Evolutionary conservation across 2,797 vertebrate genomes (phyloP).

Genomic region (Allobates femoralis): DNA sequence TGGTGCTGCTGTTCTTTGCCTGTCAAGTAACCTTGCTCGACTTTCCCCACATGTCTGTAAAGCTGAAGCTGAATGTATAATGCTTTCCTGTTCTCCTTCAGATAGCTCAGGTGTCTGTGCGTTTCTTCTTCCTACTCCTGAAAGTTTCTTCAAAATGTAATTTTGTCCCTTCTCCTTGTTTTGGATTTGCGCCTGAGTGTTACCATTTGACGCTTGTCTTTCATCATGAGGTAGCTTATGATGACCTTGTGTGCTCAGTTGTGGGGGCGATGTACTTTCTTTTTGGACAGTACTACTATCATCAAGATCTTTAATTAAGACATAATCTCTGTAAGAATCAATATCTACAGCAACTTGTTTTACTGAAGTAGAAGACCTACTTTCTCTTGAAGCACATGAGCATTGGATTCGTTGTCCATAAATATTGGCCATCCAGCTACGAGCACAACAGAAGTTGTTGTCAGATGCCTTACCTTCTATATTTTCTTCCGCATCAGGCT

Average conservation of each 20-base stretch:
- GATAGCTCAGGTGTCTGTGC: background rate
- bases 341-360: background rate
- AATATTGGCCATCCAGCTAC: background rate
- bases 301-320: background rate
- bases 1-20: background rate
- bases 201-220: background rate
- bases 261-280: background rate
- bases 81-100: background rate
- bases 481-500: background rate
- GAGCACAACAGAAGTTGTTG: background rate
- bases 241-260: background rate
- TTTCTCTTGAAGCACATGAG: background rate
- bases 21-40: too few species aligned
- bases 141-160: background rate
- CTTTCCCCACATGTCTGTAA: background rate
- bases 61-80: background rate
- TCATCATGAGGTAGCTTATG: background rate
- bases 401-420: background rate
- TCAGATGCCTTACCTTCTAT: too few species aligned
- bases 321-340: background rate
- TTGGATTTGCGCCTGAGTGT: background rate
- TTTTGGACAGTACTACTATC: background rate
- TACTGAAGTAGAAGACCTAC: background rate
- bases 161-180: background rate
- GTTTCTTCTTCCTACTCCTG: background rate